Evolutionary conservation across 2,797 vertebrate species (phyloP).

Genomic region (Artibeus jamaicensis): DNA sequence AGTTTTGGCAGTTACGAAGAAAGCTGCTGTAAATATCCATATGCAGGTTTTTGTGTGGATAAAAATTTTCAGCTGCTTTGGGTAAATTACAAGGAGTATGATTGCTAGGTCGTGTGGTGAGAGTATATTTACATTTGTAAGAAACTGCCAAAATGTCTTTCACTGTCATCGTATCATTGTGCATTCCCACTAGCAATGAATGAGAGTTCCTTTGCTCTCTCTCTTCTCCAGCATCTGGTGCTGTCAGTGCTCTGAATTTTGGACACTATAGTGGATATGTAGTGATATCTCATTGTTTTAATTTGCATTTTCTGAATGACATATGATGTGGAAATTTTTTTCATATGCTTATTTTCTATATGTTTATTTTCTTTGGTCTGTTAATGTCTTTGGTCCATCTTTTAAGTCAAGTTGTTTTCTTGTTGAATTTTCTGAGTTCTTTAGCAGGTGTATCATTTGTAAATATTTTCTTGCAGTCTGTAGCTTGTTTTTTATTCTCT

Average conservation of each 20-base stretch:
- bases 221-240: neutral
- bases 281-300: neutral
- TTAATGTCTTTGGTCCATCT: neutral
- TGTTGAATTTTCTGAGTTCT: neutral
- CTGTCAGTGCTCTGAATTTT: neutral
- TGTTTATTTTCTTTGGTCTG: neutral
- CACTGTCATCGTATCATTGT: neutral
- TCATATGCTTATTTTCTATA: neutral
- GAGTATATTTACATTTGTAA: neutral
- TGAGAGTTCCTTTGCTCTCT: neutral
- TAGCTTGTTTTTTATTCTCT: neutral
- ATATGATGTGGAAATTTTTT: neutral
- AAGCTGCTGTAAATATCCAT: neutral
- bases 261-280: neutral
- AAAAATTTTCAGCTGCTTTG: neutral
- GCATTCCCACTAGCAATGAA: neutral
- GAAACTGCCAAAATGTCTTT: neutral
- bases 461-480: neutral
- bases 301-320: neutral
- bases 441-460: neutral
- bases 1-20: neutral
- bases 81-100: neutral
- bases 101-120: neutral
- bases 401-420: neutral
- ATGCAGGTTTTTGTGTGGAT: neutral